Base-by-base conservation (phyloP, 2,797 vertebrate genomes). In the Phalanger gymnotis region DNA sequence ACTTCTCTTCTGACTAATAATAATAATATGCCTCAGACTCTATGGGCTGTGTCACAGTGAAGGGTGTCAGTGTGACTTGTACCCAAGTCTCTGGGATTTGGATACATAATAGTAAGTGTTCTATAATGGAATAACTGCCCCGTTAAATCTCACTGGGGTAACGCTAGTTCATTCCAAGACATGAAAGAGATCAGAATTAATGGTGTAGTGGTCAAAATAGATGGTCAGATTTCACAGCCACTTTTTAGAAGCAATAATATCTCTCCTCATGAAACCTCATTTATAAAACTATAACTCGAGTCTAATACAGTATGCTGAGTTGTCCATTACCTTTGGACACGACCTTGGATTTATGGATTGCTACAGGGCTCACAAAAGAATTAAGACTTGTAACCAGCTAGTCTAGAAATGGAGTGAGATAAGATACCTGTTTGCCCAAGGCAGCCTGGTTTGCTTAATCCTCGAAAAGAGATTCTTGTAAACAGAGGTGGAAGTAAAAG, bases 181-280 rank as follows among this genome's bases (percentile, higher is more conserved):
- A 95, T 91, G 81, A 96, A 97, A 96, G 96, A 53, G 96, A 58
- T 92, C 92, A 96, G 91, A 96, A 98, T 19, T 96, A 89, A 56
- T n/a, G 94, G 19, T 91, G 52, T 87, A 2, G 0, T 7, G 25
- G 90, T 53, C 97, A 95, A 97, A 93, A 57, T 51, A 95, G 91
- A 95, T 97, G 90, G 97, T 95, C 90, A 97, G 92, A 95, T 97
- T 98, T 98, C 93, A 92, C 5, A 28, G 81, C 13, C 51, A 91
- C 54, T 95, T 97, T 95, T 96, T 58, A 90, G 96, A 0, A 54
- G 96, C 4, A 25, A 16, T 66, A 91, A 66, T 95, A 95, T 97
- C 97, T 96, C 93, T 94, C 73, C 7, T 40, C 93, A n/a, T 94
- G 95, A 96, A 96, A 97, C 54, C 81, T 61, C 30, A 92, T 92